Conservation (phyloP, 2,113 vertebrate genomes). For the Galemys pyrenaicus region DNA sequence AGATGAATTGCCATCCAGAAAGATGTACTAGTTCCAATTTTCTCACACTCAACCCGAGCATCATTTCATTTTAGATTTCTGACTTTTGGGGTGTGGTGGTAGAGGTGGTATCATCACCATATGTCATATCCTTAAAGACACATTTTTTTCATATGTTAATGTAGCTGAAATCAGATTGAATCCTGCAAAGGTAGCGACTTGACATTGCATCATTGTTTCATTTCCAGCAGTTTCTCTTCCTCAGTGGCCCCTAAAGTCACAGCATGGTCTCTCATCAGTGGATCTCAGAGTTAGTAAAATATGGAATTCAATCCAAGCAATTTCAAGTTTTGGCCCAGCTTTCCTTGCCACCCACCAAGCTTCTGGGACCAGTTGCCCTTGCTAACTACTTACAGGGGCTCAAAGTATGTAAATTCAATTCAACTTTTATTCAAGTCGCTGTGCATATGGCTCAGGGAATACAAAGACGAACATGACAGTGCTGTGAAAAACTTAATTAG, state of each 20-base stretch:
- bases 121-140: background rate
- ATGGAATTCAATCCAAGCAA: background rate
- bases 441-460: conserved; percentile 65
- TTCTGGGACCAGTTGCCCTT: conserved; percentile 61
- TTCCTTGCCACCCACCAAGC: conserved; percentile 50
- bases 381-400: conserved; percentile 22
- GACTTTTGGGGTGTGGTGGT: accelerated
- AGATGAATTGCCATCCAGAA: background rate
- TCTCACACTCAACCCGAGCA: background rate
- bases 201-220: background rate
- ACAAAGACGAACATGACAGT: conserved; percentile 51
- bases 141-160: background rate
- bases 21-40: background rate
- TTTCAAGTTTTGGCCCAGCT: background rate
- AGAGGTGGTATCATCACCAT: background rate
- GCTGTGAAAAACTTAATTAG: conserved; percentile 69
- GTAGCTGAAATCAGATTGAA: background rate
- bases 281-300: background rate
- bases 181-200: background rate
- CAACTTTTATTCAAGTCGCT: conserved; percentile 45
- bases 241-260: background rate
- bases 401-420: conserved; percentile 61
- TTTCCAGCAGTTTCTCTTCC: background rate
- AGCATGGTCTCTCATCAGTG: background rate
- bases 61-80: background rate